A percentile compares a stretch with the other conserved stretches of the same genome.
phyloP scores from a whole-genome alignment of 1,140 invertebrate genomes.

The Pachypeltis micranthus region DNA sequence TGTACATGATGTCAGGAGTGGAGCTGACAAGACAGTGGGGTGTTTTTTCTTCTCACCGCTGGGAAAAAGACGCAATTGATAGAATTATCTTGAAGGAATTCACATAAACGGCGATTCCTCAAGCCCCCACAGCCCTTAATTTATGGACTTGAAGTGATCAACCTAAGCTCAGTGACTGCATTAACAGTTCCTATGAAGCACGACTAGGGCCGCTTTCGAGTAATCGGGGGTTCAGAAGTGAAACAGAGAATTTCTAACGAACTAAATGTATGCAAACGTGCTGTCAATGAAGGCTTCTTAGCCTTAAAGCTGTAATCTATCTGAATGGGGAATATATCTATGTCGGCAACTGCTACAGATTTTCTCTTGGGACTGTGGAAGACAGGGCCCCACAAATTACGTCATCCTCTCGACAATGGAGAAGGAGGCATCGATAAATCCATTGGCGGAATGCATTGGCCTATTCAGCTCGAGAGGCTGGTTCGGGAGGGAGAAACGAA shows the following conservation, averaged over 20 bases:
- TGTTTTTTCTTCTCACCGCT: no score
- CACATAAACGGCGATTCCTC: no score
- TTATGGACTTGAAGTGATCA: no score
- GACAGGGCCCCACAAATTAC: slow-evolving; percentile 4
- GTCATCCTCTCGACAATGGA: slow-evolving; percentile 2
- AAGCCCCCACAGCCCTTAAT: no score
- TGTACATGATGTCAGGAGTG: no score
- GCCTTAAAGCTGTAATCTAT: not conserved
- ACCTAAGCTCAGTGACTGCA: no score
- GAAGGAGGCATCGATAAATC: not conserved
- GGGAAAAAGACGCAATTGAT: no score
- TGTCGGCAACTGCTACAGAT: not conserved
- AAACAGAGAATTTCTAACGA: not conserved
- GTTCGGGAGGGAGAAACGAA: not conserved
- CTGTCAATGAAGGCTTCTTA: slow-evolving; percentile 6
- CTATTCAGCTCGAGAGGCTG: slow-evolving; percentile 1
- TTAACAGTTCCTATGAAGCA: no score
- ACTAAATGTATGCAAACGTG: slow-evolving; percentile 1
- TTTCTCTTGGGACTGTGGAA: not conserved
- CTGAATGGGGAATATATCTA: slow-evolving; percentile 6
- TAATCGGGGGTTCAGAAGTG: not conserved
- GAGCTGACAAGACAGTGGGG: no score
- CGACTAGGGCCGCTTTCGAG: no score
- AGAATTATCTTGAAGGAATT: no score
- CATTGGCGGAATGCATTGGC: slow-evolving; percentile 7